phyloP scores from a whole-genome alignment of 2,113 vertebrate genomes.

The Trinectes maculatus region DNA sequence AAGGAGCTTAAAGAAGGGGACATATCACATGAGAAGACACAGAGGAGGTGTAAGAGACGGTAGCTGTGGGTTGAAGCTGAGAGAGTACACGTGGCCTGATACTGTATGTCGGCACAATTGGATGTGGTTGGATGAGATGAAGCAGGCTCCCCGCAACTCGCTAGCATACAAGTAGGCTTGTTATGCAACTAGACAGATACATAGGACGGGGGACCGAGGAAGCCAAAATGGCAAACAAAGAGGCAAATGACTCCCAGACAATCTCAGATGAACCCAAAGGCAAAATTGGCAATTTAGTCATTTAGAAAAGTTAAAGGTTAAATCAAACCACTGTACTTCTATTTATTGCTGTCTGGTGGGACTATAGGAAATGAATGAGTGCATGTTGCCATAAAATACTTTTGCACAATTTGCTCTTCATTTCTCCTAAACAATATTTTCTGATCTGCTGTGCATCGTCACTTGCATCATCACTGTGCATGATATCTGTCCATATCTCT shows the following conservation, averaged over 20 bases:
- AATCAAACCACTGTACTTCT: too few relatives aligned
- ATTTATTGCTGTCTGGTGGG: not conserved
- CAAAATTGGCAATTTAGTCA: not conserved
- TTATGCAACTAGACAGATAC: slow-evolving; percentile 39
- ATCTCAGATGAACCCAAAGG: slow-evolving; percentile 16
- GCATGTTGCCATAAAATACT: not conserved
- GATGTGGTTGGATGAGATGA: slow-evolving; percentile 60
- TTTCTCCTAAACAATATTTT: not conserved
- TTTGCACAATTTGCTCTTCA: not conserved
- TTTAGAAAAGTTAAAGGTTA: not conserved
- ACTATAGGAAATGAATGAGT: not conserved
- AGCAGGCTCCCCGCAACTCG: slow-evolving; percentile 17
- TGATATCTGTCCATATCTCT: too few relatives aligned
- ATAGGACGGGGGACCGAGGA: slow-evolving; percentile 10
- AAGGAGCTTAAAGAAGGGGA: slow-evolving; percentile 68
- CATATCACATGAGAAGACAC: slow-evolving; percentile 54
- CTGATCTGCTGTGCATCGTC: not conserved
- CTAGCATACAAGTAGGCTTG: slow-evolving; percentile 47
- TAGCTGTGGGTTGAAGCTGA: slow-evolving; percentile 50
- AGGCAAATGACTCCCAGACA: slow-evolving; percentile 11
- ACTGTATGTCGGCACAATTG: slow-evolving; percentile 64
- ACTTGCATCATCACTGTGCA: too few relatives aligned
- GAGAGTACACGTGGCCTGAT: slow-evolving; percentile 38
- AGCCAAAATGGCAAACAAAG: slow-evolving; percentile 17
- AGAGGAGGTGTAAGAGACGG: slow-evolving; percentile 55